Evolutionary conservation across 2,113 vertebrate genomes (phyloP).

Genomic region (Poeciliopsis retropinna): DNA sequence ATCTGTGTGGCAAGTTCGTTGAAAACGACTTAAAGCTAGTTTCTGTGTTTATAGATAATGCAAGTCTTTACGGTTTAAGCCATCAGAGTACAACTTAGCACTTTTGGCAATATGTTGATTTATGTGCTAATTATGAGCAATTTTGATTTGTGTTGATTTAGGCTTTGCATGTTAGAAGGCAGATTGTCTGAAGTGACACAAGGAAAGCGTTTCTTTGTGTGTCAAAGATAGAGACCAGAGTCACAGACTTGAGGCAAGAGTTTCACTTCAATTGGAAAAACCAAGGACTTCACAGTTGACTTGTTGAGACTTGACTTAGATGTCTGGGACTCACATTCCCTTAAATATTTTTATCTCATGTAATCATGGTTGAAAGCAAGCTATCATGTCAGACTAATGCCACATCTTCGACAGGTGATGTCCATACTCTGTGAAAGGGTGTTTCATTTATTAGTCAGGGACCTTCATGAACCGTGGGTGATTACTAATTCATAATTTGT

Average conservation of each 20-base stretch:
- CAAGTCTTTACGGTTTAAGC: neutral
- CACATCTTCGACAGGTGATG: neutral
- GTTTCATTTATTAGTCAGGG: no score
- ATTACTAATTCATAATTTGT: no score
- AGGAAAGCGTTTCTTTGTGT: conserved; percentile 18
- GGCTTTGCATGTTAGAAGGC: conserved; percentile 28
- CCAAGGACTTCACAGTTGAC: neutral
- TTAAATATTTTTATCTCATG: neutral
- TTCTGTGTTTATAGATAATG: neutral
- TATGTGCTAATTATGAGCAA: conserved; percentile 22
- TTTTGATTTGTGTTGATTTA: conserved; percentile 58
- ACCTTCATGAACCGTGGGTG: no score
- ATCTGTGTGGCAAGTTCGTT: neutral
- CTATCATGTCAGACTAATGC: neutral
- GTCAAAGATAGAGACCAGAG: neutral
- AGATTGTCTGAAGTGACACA: conserved; percentile 26
- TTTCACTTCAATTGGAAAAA: neutral
- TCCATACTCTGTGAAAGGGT: no score
- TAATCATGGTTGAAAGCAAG: neutral
- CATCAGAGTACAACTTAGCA: neutral
- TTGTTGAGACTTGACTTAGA: neutral
- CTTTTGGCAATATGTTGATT: conserved; percentile 8
- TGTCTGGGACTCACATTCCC: neutral
- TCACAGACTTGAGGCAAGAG: neutral
- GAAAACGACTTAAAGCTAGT: neutral